Evolutionary conservation across 1,140 invertebrate genomes (phyloP), one percentile per base, ranked within the genome.

Genomic region (Saccostrea echinata): DNA sequence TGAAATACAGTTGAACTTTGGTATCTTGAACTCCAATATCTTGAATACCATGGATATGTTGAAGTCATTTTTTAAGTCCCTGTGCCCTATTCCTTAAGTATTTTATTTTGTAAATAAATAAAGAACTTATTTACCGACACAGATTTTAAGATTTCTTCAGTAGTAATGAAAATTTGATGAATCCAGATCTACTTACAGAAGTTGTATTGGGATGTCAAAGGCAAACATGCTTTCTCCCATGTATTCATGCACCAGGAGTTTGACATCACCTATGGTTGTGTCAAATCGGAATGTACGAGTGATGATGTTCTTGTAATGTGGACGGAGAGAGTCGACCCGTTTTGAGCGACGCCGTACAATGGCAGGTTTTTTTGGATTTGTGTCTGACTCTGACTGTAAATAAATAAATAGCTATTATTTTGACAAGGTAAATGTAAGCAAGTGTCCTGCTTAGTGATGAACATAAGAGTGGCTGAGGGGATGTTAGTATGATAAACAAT

Each of bases 161-260:
- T 9, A 43, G 43, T 43, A 3, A 43, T 43, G 43, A 43, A 43
- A 43, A 3, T 43, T 43, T 9, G 9, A 12, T 30, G 33, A 76
- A n/a, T 24, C 30, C 21, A 51, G 43, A 30, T 21, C 81, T 55
- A 97, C 97, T 97, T 96, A 98, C 97, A 99, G 94, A 88, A 99
- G 95, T 94, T 98, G 97, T 90, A 97, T 97, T 6, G 98, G 98
- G 93, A 99, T 96, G 53, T 96, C 95, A 91, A 98, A 98, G 91
- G 97, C 97, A 0, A 98, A 94, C 92, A 97, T 97, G 85, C 97
- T 97, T 94, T 99, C 98, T 0, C 97, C 97, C 97, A 99, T 98
- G 86, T 98, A 97, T 95, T 99, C 98, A 92, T 98, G 97, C 3
- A 98, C 97, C 86, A 97, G 97, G 71, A 99, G 98, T 94, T 98